These are phyloP conservation scores for Acanthiza pusilla DNA, from an alignment of 2,797 vertebrate genomes.

Conservation along the genomic window DNA sequence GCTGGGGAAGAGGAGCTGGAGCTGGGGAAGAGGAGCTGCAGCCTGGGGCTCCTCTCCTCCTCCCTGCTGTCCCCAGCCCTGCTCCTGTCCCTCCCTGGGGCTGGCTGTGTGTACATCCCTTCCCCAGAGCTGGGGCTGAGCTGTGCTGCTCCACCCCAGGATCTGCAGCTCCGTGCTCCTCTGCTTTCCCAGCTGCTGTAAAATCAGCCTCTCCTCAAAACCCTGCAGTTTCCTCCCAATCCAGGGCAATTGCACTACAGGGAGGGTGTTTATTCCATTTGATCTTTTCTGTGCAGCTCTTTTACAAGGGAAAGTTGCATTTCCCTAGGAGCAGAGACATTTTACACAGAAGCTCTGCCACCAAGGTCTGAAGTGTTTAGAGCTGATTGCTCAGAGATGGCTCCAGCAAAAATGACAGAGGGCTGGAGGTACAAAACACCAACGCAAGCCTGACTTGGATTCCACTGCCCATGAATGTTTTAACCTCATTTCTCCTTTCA, in stretches of 20 bases:
- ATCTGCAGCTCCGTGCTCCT: neutral
- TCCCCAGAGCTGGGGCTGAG: accelerated
- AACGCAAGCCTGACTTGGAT: neutral
- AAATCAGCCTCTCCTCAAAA: neutral
- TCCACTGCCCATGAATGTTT: slow-evolving; percentile 38
- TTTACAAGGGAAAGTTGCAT: neutral
- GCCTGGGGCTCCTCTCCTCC: neutral
- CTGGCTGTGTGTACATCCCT: neutral
- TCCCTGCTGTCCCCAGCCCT: neutral
- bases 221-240: neutral
- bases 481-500: slow-evolving; percentile 58
- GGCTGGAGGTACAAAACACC: neutral
- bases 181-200: neutral
- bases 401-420: neutral
- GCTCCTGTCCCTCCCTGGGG: accelerated
- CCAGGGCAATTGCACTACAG: neutral
- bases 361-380: neutral
- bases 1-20: no score
- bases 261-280: neutral
- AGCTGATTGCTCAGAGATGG: slow-evolving; percentile 39
- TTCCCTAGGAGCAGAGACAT: neutral
- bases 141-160: accelerated
- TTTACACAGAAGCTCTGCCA: neutral
- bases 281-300: neutral
- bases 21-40: neutral